phyloP scores from a whole-genome alignment of 2,113 vertebrate genomes.

The Lasiurus cinereus region DNA sequence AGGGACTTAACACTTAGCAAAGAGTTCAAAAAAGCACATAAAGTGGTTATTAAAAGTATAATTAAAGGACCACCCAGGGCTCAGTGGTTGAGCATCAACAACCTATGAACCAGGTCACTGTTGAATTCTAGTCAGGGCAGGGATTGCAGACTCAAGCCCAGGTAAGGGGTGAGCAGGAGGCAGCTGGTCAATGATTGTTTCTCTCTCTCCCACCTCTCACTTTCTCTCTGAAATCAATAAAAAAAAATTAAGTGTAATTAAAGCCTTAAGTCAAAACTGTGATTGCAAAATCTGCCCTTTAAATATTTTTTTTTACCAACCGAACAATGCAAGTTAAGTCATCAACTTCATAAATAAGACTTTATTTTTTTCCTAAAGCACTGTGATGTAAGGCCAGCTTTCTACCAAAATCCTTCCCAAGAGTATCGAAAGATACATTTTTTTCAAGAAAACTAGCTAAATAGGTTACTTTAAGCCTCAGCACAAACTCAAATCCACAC shows the following conservation, averaged over 20 bases:
- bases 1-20: slow-evolving; percentile 4
- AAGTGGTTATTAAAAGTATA: slow-evolving; percentile 22
- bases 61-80: not conserved
- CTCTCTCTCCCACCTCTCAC: no score
- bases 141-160: no score
- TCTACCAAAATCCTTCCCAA: slow-evolving; percentile 29
- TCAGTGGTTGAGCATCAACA: no score
- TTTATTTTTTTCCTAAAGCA: slow-evolving; percentile 17
- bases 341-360: not conserved
- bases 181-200: no score
- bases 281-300: not conserved
- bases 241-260: not conserved
- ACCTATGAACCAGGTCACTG: no score
- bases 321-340: slow-evolving; percentile 20
- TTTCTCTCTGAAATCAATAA: no score
- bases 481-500: not conserved
- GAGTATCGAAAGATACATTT: not conserved
- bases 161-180: no score
- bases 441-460: not conserved
- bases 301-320: slow-evolving; percentile 51
- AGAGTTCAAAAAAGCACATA: slow-evolving; percentile 14
- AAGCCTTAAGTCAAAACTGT: not conserved
- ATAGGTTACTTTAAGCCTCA: not conserved
- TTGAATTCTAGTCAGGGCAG: no score
- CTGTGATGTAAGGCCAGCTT: slow-evolving; percentile 17